Evolutionary conservation across 2,797 vertebrate genomes (phyloP), one percentile per base, ranked within the genome.

Genomic region (Pangasius djambal): DNA sequence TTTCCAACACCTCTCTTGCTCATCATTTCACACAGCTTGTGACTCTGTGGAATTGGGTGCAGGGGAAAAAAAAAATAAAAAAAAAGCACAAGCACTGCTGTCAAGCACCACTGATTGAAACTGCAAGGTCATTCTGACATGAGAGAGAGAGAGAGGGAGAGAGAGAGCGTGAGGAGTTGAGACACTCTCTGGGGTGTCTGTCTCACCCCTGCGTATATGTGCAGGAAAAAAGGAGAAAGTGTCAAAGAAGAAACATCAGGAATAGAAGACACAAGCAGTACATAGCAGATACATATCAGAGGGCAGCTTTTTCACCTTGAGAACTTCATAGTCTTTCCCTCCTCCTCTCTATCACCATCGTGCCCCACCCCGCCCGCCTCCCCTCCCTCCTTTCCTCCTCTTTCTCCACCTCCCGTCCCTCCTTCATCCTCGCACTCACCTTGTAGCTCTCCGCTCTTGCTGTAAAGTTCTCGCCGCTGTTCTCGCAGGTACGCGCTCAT

Each of bases 401-500:
- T 37, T 81, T 72, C 59, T 72, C 57, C 83, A 72, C 70, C 57
- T 83, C n/a, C 65, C 2, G 15, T 85, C 79, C 44, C 59, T 4
- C 16, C 83, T 15, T 65, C 89, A 34, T 22, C 9, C 63, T 37
- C 48, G 88, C 52, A 92, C 95, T 93, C 87, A 99, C 98, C 98
- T 97, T 98, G 98, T 82, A 99, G 96, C 91, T 99, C 98, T 89
- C 98, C 98, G 20, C 98, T 99, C 92, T 98, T 97, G 95, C 98
- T 99, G 95, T 99, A 99, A 25, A 99, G 97, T 89, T 99, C 98
- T 92, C 98, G 93, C 65, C 98, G 96, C 96, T 99, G 98, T 92
- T 99, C 98, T 77, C 98, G 94, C 93, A 99, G 92, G 92, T 99
- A 99, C 85, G 98, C 97, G 3, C 98, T 99, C 98, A 99, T 99